A percentile compares a stretch with the other conserved stretches of the same genome.
Conservation (phyloP, 1,140 invertebrate genomes). For the Pseudomyrmex concolor region DNA sequence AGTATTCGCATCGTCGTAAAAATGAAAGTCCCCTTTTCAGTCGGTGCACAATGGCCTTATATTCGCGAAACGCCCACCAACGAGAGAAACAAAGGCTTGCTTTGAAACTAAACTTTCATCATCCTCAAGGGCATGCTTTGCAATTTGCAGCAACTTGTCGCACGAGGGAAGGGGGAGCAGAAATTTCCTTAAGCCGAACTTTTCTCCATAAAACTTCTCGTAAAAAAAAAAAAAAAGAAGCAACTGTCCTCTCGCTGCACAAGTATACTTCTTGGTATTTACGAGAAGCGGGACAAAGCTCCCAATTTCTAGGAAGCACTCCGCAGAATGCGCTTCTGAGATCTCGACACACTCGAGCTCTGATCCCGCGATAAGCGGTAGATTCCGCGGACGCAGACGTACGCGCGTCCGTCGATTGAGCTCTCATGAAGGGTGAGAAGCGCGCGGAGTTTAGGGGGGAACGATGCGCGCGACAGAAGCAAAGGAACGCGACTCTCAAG, state of each 20-base stretch:
- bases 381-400: slow-evolving; percentile 22
- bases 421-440: background rate
- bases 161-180: background rate
- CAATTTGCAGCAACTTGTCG: slow-evolving; percentile 59
- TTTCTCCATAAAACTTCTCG: slow-evolving; percentile 39
- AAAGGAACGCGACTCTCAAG: slow-evolving; percentile 65
- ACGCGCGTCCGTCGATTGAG: background rate
- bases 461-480: background rate
- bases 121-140: slow-evolving; percentile 58
- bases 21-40: slow-evolving; percentile 49
- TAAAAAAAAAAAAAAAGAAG: slow-evolving; percentile 11
- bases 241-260: slow-evolving; percentile 3
- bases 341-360: slow-evolving; percentile 4
- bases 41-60: slow-evolving; percentile 35
- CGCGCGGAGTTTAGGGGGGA: background rate
- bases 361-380: slow-evolving; percentile 26
- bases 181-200: slow-evolving; percentile 53
- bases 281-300: slow-evolving; percentile 1
- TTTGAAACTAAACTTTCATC: slow-evolving; percentile 58
- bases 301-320: slow-evolving; percentile 20
- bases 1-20: slow-evolving; percentile 39
- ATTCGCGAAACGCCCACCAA: slow-evolving; percentile 40
- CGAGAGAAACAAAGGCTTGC: slow-evolving; percentile 49
- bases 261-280: background rate
- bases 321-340: slow-evolving; percentile 15